Conservation (phyloP, 2,113 vertebrate genomes). For the Desmodus rotundus region DNA sequence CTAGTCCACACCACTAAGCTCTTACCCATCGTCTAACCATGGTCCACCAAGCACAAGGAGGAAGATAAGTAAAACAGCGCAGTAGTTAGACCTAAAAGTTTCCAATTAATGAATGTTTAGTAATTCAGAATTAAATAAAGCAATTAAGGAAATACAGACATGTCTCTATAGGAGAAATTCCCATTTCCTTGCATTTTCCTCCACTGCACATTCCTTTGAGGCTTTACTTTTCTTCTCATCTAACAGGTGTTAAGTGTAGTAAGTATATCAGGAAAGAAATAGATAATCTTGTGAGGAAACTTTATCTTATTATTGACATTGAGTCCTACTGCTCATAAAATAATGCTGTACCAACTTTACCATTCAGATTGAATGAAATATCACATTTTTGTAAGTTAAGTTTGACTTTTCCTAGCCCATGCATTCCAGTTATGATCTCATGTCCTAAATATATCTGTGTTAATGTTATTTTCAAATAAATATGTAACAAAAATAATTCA, state of each 20-base stretch:
- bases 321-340: neutral
- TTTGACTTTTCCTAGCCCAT: neutral
- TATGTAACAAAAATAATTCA: neutral
- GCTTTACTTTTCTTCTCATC: neutral
- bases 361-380: neutral
- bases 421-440: neutral
- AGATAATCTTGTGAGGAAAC: neutral
- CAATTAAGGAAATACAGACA: neutral
- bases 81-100: neutral
- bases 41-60: neutral
- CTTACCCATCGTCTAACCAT: neutral
- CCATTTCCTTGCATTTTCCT: neutral
- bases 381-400: neutral
- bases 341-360: neutral
- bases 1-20: neutral
- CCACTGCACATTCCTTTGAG: too few species aligned
- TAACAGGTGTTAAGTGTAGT: neutral
- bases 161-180: neutral
- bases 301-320: neutral
- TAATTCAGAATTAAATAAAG: neutral
- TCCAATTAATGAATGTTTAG: neutral
- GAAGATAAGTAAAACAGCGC: neutral
- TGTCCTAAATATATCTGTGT: neutral
- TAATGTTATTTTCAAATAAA: neutral
- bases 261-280: neutral